phyloP scores from a whole-genome alignment of 2,797 vertebrate species.

The Pelochelys cantorii region DNA sequence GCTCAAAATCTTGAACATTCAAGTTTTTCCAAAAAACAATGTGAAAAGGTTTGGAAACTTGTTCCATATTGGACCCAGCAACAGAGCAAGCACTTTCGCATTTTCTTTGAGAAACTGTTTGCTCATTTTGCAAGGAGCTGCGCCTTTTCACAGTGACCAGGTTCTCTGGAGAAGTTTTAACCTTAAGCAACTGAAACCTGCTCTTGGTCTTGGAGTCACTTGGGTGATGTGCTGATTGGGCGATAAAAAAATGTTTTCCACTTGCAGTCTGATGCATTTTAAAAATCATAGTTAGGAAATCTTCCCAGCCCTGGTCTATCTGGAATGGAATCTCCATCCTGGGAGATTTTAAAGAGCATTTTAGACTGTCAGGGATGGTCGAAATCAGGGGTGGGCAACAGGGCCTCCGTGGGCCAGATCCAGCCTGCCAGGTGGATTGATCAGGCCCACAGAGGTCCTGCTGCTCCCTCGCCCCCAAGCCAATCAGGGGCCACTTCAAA shows the following conservation, averaged over 20 bases:
- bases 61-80: slow-evolving; percentile 43
- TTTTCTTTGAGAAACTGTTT: too few species aligned
- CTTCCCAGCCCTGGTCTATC: fast-evolving
- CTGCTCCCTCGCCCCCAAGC: too few species aligned
- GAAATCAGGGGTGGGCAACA: too few species aligned
- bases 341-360: too few species aligned
- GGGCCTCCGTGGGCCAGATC: too few species aligned
- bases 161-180: fast-evolving
- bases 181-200: background rate
- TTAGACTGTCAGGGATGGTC: too few species aligned
- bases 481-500: too few species aligned
- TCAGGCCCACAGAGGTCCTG: too few species aligned
- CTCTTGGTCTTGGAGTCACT: background rate
- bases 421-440: too few species aligned
- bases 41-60: fast-evolving
- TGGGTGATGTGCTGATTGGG: fast-evolving
- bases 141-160: background rate
- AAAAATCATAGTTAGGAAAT: background rate
- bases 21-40: background rate
- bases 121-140: too few species aligned
- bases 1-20: background rate
- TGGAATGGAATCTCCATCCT: too few species aligned
- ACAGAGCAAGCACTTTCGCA: slow-evolving; percentile 25
- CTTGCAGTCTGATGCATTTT: background rate
- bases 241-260: too few species aligned